Evolutionary conservation across 2,888 invertebrate genomes (phyloP), one percentile per base, ranked within the genome.

Genomic region (Therioaphis trifolii): DNA sequence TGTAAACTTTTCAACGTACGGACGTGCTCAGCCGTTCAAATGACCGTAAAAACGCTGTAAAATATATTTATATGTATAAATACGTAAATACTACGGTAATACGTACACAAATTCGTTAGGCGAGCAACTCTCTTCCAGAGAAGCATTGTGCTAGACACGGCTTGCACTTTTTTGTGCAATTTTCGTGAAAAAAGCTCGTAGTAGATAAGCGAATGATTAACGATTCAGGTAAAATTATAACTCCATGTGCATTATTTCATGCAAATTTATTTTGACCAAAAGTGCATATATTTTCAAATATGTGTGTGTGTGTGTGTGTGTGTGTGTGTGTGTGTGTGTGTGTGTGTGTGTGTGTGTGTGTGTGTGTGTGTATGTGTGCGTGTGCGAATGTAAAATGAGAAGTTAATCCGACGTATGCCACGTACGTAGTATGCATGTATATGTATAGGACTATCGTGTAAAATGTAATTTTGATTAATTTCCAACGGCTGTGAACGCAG

Each of bases 381-480:
- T 43, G n/a, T 12, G 4, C n/a, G n/a, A n/a, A 3, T 58, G 24
- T 58, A 24, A 58, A 75, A 63, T 29, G 76, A 76, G 76, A 76
- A 76, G 61, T 76, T 76, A 76, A 76, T 76, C 63, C 76, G 46
- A 63, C 46, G 63, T 27, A 24, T 24, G 29, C 15, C 46, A 46
- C 58, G 24, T 24, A 58, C 24, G 11, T 46, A 71, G 18, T n/a
- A n/a, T n/a, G 55, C 15, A 14, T 21, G 55, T 9, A 35, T 12
- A 21, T 35, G 11, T 7, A 15, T 15, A 63, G 4, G 63, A 63
- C 14, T 5, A 12, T 27, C 27, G 29, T 18, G 40, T 58, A 61
- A 63, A 63, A 63, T 63, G 12, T n/a, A 52, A 52, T 79, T 79
- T 79, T 69, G 68, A 79, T 79, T 79, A 79, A 79, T 79, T 79